Conservation (phyloP, 2,888 invertebrate genomes). For the Busseola fusca region DNA sequence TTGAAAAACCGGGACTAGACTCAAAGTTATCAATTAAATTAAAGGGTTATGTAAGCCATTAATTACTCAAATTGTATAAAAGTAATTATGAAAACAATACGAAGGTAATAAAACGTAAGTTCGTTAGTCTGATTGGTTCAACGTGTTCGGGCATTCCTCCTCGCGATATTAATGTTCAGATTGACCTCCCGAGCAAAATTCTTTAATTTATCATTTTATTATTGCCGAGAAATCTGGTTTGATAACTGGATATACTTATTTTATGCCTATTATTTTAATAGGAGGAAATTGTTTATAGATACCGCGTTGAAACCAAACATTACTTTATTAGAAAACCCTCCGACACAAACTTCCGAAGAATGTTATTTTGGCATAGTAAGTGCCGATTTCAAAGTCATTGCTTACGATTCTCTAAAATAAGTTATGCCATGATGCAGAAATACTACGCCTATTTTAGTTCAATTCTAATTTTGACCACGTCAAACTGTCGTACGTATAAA, state of each 20-base stretch:
- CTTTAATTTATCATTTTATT: slow-evolving; percentile 47
- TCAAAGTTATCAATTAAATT: slow-evolving; percentile 6
- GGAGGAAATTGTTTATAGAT: slow-evolving; percentile 12
- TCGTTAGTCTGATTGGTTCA: slow-evolving; percentile 68
- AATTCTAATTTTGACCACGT: slow-evolving; percentile 68
- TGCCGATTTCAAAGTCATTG: slow-evolving; percentile 28
- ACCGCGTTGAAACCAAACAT: slow-evolving; percentile 8
- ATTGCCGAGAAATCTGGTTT: slow-evolving; percentile 26
- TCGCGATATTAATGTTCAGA: slow-evolving; percentile 57
- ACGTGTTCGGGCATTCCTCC: slow-evolving; percentile 55
- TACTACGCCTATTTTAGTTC: slow-evolving; percentile 38
- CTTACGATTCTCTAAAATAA: slow-evolving; percentile 34
- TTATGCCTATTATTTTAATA: slow-evolving; percentile 13
- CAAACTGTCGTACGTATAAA: slow-evolving; percentile 45
- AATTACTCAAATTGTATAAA: slow-evolving; percentile 28
- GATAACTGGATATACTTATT: slow-evolving; percentile 14
- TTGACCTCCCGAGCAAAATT: slow-evolving; percentile 40
- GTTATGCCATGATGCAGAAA: slow-evolving; percentile 31
- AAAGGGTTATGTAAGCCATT: slow-evolving; percentile 17
- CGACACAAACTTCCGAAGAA: neutral
- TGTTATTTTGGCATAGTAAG: slow-evolving; percentile 16
- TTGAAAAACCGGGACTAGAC: neutral
- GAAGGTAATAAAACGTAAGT: slow-evolving; percentile 66
- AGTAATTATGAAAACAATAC: slow-evolving; percentile 59
- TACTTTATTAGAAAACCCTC: slow-evolving; percentile 20